A percentile compares a stretch with the other conserved stretches of the same genome.
These are phyloP conservation scores for Centropus bengalensis DNA, from an alignment of 2,113 vertebrate species.

Conservation along the genomic window DNA sequence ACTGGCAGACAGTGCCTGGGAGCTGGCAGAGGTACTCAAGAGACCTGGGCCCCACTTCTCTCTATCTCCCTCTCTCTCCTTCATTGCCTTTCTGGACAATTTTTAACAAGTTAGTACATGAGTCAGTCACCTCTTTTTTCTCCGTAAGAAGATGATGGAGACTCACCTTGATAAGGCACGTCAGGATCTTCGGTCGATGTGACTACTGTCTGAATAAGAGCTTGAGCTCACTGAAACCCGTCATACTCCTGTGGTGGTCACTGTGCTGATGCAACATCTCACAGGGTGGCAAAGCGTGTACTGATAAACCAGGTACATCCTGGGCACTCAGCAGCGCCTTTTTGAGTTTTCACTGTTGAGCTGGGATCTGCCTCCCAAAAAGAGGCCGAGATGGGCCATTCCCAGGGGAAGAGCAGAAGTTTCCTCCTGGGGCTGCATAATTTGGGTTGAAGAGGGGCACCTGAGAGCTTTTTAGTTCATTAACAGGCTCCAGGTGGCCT, in stretches of 20 bases:
- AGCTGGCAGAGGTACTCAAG: neutral
- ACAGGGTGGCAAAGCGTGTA: neutral
- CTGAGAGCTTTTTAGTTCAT: neutral
- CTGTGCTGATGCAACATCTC: neutral
- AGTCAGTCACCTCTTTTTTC: neutral
- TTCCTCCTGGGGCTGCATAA: neutral
- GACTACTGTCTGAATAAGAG: constrained; percentile 33
- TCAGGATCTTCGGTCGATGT: neutral
- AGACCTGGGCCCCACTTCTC: neutral
- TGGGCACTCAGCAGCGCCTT: neutral
- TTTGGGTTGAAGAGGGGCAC: neutral
- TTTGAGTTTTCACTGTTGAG: neutral
- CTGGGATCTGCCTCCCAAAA: neutral
- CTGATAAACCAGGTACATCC: neutral
- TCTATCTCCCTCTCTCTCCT: neutral
- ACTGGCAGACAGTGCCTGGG: neutral
- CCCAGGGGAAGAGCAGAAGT: neutral
- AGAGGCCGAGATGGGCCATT: no score
- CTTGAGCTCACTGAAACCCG: constrained; percentile 3
- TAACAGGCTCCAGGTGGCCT: neutral
- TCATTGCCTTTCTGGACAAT: neutral
- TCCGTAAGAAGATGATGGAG: neutral
- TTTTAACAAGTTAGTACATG: constrained; percentile 2
- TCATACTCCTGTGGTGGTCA: neutral
- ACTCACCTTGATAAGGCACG: constrained; percentile 3